Evolutionary conservation across 2,113 vertebrate genomes (phyloP), one percentile per base, ranked within the genome.

Genomic region (Lamprotornis superbus): DNA sequence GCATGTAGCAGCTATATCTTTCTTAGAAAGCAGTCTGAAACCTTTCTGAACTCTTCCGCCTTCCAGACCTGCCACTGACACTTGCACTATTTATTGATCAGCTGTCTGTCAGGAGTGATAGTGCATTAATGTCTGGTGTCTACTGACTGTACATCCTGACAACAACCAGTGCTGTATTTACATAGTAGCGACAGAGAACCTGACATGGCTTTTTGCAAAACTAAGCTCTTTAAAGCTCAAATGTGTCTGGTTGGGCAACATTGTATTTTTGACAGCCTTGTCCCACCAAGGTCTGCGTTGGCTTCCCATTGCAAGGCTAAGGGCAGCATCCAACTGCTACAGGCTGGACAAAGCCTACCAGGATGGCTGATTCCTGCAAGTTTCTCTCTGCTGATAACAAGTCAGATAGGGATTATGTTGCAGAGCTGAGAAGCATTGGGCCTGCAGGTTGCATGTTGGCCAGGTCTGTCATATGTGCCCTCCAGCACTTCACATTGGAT

Each of bases 401-500:
- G 18, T 61, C 0, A 1, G 27, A 10, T 19, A 42, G 17, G 4
- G 4, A 4, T 33, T 82, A 28, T 57, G 27, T 46, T 55, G 42
- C 42, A 74, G n/a, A 80, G 10, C 14, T 2, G 5, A 64, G 71
- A 61, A 83, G 16, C 11, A 2, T 57, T 65, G 83, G 46, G 19
- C 28, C 17, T 86, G 17, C 52, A 74, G 44, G 42, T 59, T 86
- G 23, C 14, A 3, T 0, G 0, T 25, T 83, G 42, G 39, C 55
- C 22, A 44, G 5, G 33, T 49, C 53, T 65, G 14, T 59, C 21
- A 15, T 37, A 6, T 10, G 27, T 47, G 13, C 53, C 18, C 6
- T 65, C 25, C 11, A 57, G 2, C 1, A 1, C 10, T 50, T 70
- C 2, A 2, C 33, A 30, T 5, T 0, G 2, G n/a, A 25, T 61